Evolutionary conservation across 2,888 invertebrate species (phyloP).

Genomic region (Halictus ligatus): DNA sequence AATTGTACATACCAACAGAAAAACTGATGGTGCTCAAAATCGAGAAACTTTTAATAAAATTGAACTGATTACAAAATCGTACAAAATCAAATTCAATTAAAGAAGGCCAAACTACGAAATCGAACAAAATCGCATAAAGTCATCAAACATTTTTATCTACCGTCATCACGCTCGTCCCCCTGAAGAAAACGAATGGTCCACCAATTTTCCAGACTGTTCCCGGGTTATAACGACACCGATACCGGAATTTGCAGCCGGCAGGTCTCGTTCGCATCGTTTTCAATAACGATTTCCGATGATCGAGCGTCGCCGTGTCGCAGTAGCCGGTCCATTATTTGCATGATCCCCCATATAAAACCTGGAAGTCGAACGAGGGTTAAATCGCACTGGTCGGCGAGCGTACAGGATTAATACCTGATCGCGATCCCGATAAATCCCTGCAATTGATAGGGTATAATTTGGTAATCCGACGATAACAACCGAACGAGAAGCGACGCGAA

Average conservation of each 20-base stretch:
- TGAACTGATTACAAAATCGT: background rate
- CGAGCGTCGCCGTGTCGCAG: conserved; percentile 7
- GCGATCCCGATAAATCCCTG: conserved; percentile 53
- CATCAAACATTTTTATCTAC: background rate
- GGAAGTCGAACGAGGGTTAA: conserved; percentile 38
- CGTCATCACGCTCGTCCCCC: background rate
- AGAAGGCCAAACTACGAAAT: background rate
- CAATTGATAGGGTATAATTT: conserved; percentile 72
- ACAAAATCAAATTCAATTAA: background rate
- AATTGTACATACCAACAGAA: no score
- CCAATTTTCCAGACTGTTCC: background rate
- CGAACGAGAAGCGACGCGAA: background rate
- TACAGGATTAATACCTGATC: conserved; percentile 53
- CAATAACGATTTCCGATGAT: conserved; percentile 15
- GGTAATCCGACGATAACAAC: conserved; percentile 68
- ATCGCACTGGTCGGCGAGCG: conserved; percentile 6
- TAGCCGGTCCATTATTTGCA: conserved; percentile 28
- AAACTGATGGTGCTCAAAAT: no score
- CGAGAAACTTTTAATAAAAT: no score
- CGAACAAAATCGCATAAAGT: background rate
- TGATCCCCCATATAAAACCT: conserved; percentile 36
- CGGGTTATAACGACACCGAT: background rate
- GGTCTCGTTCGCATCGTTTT: background rate
- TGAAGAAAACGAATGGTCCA: background rate
- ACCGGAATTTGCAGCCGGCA: background rate